Base-by-base conservation (phyloP, 2,113 vertebrate genomes). In the Melierax canorus region DNA sequence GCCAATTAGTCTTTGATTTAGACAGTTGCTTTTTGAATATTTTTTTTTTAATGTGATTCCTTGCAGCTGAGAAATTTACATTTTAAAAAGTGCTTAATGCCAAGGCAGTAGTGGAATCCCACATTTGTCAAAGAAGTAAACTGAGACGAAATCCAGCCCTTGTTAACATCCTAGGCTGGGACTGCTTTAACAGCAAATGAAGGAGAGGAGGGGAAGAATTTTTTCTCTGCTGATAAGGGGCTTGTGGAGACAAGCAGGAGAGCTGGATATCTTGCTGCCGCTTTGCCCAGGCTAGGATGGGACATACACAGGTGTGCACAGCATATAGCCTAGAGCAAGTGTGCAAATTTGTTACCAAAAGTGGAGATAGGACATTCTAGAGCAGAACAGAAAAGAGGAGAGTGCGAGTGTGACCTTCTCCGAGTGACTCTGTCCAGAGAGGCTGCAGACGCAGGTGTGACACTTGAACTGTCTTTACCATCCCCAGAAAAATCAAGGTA, bases 1-100 rank as follows among this genome's bases (percentile, higher is more conserved):
- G 97, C 95, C 97, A 98, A 98, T 98, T 98, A 98, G 94, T 98
- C 97, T 98, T 97, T 98, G 97, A 98, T 98, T 98, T 98, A 98
- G 95, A 94, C 96, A 98, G 95, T 95, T 97, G 69, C 90, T 95
- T 96, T 95, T 92, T 95, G 83, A 80, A 75, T 86, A 64, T 64
- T 92, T 97, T 97, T 97, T 88, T 91, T 95, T 94, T 81, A 92
- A 96, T 88, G 69, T 80, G 88, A 93, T 95, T 96, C 92, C 94
- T 98, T 97, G 93, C 97, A 98, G 98, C 96, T 97, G 97, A 98
- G 94, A 88, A 97, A 98, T 98, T 98, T 98, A 97, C 97, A 98
- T 98, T 97, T 98, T 98, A 98, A 98, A 98, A 98, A 97, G 97
- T 97, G 94, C 94, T 97, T 97, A 97, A 97, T 97, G 96, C 91